phyloP scores from a whole-genome alignment of 2,797 vertebrate genomes.

The Sciurus carolinensis region DNA sequence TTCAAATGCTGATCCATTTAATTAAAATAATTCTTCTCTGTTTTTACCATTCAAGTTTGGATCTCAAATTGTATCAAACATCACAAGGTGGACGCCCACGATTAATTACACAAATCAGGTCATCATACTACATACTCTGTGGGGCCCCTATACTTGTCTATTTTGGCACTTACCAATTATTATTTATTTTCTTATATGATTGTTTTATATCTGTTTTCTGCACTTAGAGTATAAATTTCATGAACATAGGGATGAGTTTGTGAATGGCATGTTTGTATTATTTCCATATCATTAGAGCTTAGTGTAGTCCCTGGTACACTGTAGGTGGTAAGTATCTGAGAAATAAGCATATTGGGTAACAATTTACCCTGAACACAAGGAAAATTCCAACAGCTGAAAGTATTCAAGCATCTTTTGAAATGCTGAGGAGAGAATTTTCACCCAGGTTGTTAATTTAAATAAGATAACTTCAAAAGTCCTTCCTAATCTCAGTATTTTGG shows the following conservation, averaged over 20 bases:
- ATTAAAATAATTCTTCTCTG: background rate
- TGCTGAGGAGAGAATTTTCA: background rate
- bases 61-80: background rate
- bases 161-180: background rate
- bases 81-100: background rate
- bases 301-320: background rate
- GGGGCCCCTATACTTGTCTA: background rate
- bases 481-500: constrained; percentile 37
- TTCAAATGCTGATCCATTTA: background rate
- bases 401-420: background rate
- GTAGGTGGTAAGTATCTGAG: background rate
- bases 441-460: background rate
- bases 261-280: background rate
- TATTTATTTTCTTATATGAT: background rate
- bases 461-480: constrained; percentile 19
- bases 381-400: background rate
- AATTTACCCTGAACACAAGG: background rate
- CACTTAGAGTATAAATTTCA: background rate
- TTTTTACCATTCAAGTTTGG: background rate
- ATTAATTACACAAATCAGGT: background rate
- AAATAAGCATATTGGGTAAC: background rate
- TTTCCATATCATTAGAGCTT: background rate
- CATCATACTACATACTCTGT: background rate
- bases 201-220: background rate
- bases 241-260: background rate